Conservation (phyloP, 2,113 vertebrate species). For the Antennarius striatus region DNA sequence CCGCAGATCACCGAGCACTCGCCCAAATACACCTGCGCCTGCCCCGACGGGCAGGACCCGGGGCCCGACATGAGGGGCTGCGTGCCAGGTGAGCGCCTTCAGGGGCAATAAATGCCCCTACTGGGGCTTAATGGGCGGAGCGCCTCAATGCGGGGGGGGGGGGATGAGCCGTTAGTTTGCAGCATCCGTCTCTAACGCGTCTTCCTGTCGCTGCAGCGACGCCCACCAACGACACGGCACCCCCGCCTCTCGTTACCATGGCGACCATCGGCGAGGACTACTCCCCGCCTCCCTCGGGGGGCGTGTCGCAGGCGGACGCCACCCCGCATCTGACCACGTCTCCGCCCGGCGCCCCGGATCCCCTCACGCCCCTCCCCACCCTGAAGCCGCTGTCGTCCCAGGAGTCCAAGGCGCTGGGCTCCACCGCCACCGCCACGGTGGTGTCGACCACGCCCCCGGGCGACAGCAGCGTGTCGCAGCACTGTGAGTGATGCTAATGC, state of each 20-base stretch:
- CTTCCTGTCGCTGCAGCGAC: conserved; percentile 34
- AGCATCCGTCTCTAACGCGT: too few species aligned
- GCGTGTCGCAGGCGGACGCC: conserved; percentile 64
- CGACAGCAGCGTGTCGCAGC: conserved; percentile 87
- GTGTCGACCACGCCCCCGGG: conserved; percentile 56
- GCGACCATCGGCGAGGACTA: conserved; percentile 23
- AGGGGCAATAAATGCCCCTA: conserved; percentile 6
- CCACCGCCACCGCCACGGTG: conserved; percentile 60
- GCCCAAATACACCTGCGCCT: conserved; percentile 94
- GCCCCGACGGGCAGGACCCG: conserved; percentile 91
- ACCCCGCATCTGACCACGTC: conserved; percentile 34
- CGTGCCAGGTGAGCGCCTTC: conserved; percentile 83
- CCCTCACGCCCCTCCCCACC: conserved; percentile 37
- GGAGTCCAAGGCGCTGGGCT: conserved; percentile 54
- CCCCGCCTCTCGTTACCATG: conserved; percentile 17
- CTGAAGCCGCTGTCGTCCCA: conserved; percentile 54
- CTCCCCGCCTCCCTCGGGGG: conserved; percentile 21
- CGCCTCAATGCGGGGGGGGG: background rate
- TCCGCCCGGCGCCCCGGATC: conserved; percentile 55
- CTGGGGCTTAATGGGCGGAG: conserved; percentile 14
- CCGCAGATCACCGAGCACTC: conserved; percentile 93
- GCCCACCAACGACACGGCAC: conserved; percentile 44
- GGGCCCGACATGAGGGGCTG: conserved; percentile 92
- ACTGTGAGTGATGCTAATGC: conserved; percentile 81
- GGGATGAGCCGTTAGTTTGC: too few species aligned